Conservation (phyloP, 2,797 vertebrate species). For the Danio kyathit region DNA sequence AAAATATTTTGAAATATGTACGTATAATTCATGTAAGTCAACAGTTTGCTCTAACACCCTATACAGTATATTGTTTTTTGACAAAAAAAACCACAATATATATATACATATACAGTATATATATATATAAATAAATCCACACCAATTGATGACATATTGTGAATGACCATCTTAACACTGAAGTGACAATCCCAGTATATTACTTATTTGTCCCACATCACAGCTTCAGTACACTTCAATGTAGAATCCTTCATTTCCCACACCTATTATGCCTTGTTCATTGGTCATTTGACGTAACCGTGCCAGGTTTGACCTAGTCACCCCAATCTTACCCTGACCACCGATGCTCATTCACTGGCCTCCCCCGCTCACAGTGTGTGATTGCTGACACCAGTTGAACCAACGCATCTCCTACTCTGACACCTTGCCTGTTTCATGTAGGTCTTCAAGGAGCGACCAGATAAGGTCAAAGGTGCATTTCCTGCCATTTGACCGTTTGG, state of each 20-base stretch:
- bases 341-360: constrained; percentile 55
- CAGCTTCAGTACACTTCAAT: not conserved
- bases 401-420: constrained; percentile 56
- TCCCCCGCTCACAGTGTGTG: constrained; percentile 57
- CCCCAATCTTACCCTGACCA: constrained; percentile 54
- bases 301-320: constrained; percentile 25
- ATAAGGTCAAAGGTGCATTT: constrained; percentile 70
- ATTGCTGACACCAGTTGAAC: constrained; percentile 61
- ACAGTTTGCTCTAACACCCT: not conserved
- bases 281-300: not conserved
- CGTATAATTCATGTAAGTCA: not conserved
- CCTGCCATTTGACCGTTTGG: constrained; percentile 71
- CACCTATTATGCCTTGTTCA: constrained; percentile 7
- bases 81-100: too few relatives aligned
- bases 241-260: not conserved
- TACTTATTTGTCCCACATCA: not conserved
- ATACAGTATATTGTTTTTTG: not conserved
- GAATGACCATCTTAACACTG: not conserved
- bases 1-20: not conserved
- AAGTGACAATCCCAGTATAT: not conserved
- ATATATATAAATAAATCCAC: too few relatives aligned
- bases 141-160: not conserved
- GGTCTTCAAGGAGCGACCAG: constrained; percentile 55
- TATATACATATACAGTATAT: too few relatives aligned
- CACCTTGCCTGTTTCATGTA: constrained; percentile 72